Base-by-base conservation (phyloP, 2,888 invertebrate genomes). In the Hipparchia semele region DNA sequence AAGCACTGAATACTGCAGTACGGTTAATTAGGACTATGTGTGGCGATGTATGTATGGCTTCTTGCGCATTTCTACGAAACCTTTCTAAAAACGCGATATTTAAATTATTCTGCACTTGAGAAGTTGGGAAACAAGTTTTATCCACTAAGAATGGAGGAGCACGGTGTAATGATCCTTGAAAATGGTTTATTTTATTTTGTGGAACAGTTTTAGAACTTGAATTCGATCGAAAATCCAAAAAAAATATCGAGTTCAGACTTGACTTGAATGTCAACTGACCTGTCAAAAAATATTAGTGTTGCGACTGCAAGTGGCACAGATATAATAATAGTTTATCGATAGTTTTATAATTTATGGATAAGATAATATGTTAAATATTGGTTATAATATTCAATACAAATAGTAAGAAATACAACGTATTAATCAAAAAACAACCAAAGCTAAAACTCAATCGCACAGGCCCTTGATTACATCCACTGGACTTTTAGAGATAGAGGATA, bases 21-120 rank as follows among this genome's bases (percentile, higher is more conserved):
- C 70, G 70, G 23, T 62, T 46, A 71, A 72, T 72, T 70, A 72
- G 64, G 45, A 54, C 67, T 53, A 46, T 74, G 65, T 49, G 66
- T 72, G 68, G 70, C 65, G 59, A 73, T 77, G 77, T 77, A 76
- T 76, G 78, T 78, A 78, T 77, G 78, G 76, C 77, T 77, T 77
- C 76, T 69, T 68, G 70, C 58, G 65, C 60, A 72, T 73, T 77
- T 73, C 78, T 77, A 74, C 74, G 68, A 74, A 76, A 78, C 74
- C 23, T 54, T 66, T 66, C 39, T 51, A 64, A 33, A 54, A 9
- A 6, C 33, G 33, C 53, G 33, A 5, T 53, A 33, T 6, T 53
- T 2, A 2, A 53, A 3, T 0, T 33, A 12, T 51, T 12, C 12
- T 12, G 33, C 33, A 51, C 53, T 65, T 65, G 12, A 12, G 9